These are phyloP conservation scores for Peromyscus maniculatus DNA, from an alignment of 2,113 vertebrate species.

Conservation along the genomic window DNA sequence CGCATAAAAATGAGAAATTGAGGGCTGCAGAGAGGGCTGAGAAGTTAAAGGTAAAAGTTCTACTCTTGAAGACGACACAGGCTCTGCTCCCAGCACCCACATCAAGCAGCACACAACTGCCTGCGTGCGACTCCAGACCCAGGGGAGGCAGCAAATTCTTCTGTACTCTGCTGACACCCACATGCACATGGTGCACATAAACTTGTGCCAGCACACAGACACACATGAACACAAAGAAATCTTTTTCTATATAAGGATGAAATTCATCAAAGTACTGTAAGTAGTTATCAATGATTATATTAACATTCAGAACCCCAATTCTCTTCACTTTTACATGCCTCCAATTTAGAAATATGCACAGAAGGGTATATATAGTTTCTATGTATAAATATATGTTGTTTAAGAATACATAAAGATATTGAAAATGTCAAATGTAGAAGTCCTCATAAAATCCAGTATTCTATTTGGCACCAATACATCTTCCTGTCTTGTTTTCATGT, in stretches of 20 bases:
- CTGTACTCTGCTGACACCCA: neutral
- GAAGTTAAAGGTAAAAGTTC: neutral
- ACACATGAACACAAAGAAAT: neutral
- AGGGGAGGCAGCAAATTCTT: neutral
- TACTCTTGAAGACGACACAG: neutral
- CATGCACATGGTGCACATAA: neutral
- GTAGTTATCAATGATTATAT: neutral
- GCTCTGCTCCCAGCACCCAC: neutral
- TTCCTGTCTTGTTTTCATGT: constrained; percentile 21
- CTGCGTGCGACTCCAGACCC: neutral
- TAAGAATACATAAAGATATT: neutral
- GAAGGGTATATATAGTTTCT: neutral
- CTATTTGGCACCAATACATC: neutral
- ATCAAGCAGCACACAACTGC: neutral
- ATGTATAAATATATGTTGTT: constrained; percentile 6
- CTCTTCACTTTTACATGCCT: neutral
- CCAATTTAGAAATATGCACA: constrained; percentile 1
- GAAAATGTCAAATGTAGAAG: constrained; percentile 6
- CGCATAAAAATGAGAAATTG: neutral
- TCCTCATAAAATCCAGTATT: neutral
- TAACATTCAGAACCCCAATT: neutral
- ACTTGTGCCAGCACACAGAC: too few relatives aligned
- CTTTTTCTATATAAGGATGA: neutral
- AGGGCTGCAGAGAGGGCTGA: neutral
- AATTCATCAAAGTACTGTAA: neutral